Conservation (phyloP, 37 sponge, comb jelly and placozoan genomes). For the Theonella swinhoei region DNA sequence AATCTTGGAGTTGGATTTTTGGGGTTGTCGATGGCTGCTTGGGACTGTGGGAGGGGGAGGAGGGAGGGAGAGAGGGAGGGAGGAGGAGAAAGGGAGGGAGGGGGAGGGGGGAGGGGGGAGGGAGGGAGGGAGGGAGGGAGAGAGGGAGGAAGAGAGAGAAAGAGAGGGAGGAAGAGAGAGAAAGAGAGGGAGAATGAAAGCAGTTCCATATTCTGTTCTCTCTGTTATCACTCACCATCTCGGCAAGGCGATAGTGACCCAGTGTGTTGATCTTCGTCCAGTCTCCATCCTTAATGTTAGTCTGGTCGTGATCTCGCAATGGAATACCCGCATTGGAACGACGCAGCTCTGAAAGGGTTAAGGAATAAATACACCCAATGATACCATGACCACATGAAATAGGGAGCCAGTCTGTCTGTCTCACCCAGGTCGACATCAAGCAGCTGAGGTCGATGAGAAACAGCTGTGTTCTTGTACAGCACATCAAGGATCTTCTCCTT, state of each 20-base stretch:
- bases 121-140: not conserved
- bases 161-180: not conserved
- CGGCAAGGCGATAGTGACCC: conserved; percentile 84
- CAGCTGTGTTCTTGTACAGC: conserved; percentile 60
- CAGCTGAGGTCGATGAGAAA: conserved; percentile 65
- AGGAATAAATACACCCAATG: too few relatives aligned
- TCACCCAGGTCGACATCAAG: conserved; percentile 72
- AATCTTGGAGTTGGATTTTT: conserved; percentile 60
- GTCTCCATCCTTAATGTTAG: conserved; percentile 68
- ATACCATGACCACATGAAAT: too few relatives aligned
- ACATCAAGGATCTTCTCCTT: conserved; percentile 94
- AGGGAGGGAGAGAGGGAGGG: not conserved
- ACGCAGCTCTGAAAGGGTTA: conserved; percentile 31
- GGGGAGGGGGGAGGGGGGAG: not conserved
- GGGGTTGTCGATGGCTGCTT: conserved; percentile 31
- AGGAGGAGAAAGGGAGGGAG: not conserved
- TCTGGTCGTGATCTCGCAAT: conserved; percentile 83
- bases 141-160: not conserved
- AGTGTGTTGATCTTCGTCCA: conserved; percentile 95
- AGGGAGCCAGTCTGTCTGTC: not conserved
- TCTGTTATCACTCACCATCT: conserved; percentile 78
- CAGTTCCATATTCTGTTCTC: not conserved
- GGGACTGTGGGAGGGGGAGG: conserved; percentile 29
- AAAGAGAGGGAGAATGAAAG: not conserved
- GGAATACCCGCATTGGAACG: conserved; percentile 29